phyloP scores from a whole-genome alignment of 2,113 vertebrate genomes.

The Microcebus lehilahytsara region DNA sequence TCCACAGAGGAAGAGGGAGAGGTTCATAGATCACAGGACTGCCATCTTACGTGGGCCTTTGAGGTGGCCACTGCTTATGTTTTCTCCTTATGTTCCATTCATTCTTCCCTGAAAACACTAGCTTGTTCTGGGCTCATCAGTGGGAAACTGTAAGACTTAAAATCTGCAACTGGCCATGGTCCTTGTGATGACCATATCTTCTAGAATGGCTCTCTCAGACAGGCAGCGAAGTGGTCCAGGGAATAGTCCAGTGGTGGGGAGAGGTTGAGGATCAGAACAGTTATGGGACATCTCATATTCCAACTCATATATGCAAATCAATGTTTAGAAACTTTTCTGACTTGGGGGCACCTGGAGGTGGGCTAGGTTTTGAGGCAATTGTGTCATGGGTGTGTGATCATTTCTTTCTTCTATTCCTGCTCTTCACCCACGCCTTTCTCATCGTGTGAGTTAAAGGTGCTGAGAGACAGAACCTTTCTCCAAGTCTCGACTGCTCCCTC shows the following conservation, averaged over 20 bases:
- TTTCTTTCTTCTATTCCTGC: too few relatives aligned
- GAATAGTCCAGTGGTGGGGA: neutral
- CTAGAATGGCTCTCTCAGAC: neutral
- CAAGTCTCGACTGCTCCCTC: neutral
- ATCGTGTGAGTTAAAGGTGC: neutral
- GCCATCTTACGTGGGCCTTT: neutral
- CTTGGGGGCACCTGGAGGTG: too few relatives aligned
- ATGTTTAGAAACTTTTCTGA: neutral
- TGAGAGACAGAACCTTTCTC: neutral
- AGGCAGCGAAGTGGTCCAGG: neutral
- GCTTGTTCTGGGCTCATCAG: neutral
- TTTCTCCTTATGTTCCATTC: neutral
- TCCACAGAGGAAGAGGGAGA: neutral
- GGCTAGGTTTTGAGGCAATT: neutral
- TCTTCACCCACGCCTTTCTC: neutral
- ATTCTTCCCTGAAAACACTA: neutral
- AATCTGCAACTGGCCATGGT: neutral
- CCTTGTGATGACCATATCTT: neutral
- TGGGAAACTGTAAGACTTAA: neutral
- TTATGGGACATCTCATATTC: too few relatives aligned
- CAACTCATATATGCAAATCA: neutral
- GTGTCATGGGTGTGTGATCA: neutral
- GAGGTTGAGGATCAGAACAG: neutral
- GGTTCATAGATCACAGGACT: neutral
- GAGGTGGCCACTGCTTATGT: accelerated